Conservation (phyloP, 2,113 vertebrate genomes). For the Mormyrus lacerda region DNA sequence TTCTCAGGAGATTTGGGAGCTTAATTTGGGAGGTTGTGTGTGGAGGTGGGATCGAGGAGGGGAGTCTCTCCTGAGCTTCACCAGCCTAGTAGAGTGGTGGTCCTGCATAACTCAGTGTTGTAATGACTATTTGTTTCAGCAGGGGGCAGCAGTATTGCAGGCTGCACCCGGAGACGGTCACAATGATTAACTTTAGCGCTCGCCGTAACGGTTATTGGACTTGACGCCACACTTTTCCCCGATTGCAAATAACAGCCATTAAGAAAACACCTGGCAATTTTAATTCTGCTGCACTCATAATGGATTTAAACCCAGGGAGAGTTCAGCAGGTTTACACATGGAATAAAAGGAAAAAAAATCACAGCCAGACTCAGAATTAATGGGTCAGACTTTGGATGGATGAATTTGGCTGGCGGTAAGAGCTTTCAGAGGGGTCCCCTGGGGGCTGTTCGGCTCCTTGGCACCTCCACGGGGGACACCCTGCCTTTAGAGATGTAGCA, state of each 20-base stretch:
- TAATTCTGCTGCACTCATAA: neutral
- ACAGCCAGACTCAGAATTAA: neutral
- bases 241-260: neutral
- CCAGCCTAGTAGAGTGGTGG: neutral
- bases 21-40: neutral
- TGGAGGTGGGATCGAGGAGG: neutral
- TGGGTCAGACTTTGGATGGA: neutral
- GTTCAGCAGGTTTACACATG: neutral
- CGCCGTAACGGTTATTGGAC: neutral
- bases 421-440: neutral
- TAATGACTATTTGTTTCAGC: neutral
- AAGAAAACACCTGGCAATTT: conserved; percentile 3
- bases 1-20: neutral
- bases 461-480: neutral
- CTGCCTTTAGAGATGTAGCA: neutral
- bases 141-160: neutral
- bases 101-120: neutral
- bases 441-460: neutral
- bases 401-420: neutral
- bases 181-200: neutral
- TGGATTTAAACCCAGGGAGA: neutral
- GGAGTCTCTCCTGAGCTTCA: neutral
- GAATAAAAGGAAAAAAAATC: neutral
- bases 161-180: neutral
- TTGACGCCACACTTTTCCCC: neutral